These are phyloP conservation scores for Drosophila leonis DNA, from an alignment of 2,888 invertebrate genomes.

Conservation along the genomic window DNA sequence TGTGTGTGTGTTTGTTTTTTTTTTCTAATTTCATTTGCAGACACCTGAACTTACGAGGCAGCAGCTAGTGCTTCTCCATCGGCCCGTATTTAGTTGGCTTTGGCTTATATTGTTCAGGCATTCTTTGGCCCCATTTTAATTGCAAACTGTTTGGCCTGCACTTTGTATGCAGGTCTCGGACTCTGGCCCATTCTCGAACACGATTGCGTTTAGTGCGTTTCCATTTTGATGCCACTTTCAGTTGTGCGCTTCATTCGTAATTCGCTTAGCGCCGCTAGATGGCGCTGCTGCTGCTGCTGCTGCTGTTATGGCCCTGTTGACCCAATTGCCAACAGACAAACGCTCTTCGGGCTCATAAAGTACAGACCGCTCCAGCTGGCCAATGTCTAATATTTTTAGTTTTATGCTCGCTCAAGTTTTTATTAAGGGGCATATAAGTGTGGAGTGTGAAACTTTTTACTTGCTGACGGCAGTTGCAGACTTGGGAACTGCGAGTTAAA, in stretches of 20 bases:
- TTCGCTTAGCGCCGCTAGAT: slow-evolving; percentile 78
- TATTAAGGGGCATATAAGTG: neutral
- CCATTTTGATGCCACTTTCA: slow-evolving; percentile 75
- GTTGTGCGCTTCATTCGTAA: slow-evolving; percentile 50
- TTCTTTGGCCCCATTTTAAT: slow-evolving; percentile 75
- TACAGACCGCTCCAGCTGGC: slow-evolving; percentile 14
- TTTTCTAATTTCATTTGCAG: slow-evolving; percentile 67
- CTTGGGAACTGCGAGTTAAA: neutral
- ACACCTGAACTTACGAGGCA: slow-evolving; percentile 45
- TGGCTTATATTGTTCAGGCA: slow-evolving; percentile 31
- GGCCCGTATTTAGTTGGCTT: slow-evolving; percentile 34
- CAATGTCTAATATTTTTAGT: slow-evolving; percentile 8
- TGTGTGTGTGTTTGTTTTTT: neutral
- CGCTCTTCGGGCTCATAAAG: slow-evolving; percentile 45
- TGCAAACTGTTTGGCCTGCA: slow-evolving; percentile 68
- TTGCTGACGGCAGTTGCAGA: neutral
- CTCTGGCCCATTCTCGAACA: slow-evolving; percentile 19
- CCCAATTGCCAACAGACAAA: slow-evolving; percentile 66
- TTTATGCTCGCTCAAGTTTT: neutral
- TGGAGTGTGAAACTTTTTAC: neutral
- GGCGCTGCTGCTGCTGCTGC: slow-evolving; percentile 45
- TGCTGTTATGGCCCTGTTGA: slow-evolving; percentile 67
- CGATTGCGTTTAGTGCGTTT: slow-evolving; percentile 37
- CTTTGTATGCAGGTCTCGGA: slow-evolving; percentile 71
- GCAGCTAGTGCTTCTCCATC: slow-evolving; percentile 14